Evolutionary conservation across 2,113 vertebrate genomes (phyloP).

Genomic region (Eulacestoma nigropectus): DNA sequence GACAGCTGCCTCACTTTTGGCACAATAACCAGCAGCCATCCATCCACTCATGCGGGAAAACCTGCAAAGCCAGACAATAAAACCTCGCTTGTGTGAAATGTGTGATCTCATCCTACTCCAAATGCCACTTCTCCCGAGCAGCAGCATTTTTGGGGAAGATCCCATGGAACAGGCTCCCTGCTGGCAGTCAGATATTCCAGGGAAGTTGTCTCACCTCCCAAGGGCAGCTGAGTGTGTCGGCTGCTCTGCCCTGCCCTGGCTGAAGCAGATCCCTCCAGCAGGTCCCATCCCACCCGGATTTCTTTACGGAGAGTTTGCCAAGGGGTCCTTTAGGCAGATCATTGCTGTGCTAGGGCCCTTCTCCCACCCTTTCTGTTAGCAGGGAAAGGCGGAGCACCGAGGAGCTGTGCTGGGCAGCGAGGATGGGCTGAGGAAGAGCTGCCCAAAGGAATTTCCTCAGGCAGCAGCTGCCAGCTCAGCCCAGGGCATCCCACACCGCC

Average conservation of each 20-base stretch:
- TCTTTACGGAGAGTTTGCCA: fast-evolving
- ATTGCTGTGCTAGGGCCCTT: fast-evolving
- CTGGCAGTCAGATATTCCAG: background rate
- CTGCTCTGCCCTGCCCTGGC: background rate
- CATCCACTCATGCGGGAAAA: background rate
- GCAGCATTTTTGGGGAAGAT: background rate
- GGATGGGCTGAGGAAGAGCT: background rate
- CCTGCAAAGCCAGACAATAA: background rate
- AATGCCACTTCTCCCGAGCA: fast-evolving
- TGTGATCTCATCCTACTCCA: background rate
- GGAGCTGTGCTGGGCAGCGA: fast-evolving
- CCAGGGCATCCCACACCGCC: background rate
- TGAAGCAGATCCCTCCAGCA: background rate
- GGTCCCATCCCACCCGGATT: background rate
- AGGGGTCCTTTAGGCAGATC: background rate
- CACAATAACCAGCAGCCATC: background rate
- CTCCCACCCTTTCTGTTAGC: background rate
- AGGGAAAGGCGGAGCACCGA: fast-evolving
- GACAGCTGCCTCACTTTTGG: background rate
- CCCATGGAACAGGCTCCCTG: fast-evolving
- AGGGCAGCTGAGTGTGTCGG: fast-evolving
- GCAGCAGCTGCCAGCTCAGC: background rate
- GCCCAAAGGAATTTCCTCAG: background rate
- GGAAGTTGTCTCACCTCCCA: background rate
- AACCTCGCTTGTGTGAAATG: background rate